Evolutionary conservation across 2,797 vertebrate species (phyloP).

Genomic region (Hemibagrus guttatus): DNA sequence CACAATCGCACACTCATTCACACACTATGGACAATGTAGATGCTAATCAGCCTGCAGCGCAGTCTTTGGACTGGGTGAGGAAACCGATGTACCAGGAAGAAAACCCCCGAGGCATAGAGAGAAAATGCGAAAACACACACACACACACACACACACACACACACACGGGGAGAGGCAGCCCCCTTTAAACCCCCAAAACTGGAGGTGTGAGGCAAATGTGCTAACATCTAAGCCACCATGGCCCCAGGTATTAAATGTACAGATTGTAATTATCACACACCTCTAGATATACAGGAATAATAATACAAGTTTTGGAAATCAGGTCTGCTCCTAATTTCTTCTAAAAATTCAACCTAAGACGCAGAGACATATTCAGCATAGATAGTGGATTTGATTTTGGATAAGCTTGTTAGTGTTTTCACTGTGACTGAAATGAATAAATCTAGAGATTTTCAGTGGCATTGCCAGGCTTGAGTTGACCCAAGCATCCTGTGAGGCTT

Average conservation of each 20-base stretch:
- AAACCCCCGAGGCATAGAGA: no score
- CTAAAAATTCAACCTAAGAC: background rate
- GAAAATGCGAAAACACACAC: no score
- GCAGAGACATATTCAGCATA: background rate
- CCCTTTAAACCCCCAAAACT: no score
- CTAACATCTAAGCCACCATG: no score
- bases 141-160: no score
- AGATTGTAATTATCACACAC: background rate
- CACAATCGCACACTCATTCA: no score
- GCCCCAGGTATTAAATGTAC: background rate
- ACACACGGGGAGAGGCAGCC: no score
- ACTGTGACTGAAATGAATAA: background rate
- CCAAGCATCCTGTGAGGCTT: background rate
- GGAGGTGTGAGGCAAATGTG: no score
- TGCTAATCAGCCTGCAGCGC: no score
- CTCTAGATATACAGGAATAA: background rate
- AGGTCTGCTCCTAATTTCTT: background rate
- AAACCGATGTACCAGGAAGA: no score
- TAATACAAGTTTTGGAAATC: background rate
- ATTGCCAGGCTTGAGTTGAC: background rate
- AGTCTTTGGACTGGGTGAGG: no score
- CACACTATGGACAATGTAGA: no score
- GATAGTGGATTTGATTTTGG: background rate
- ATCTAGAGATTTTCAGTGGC: background rate
- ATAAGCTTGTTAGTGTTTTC: background rate